Evolutionary conservation across 2,113 vertebrate species (phyloP).

Genomic region (Danionella cerebrum): DNA sequence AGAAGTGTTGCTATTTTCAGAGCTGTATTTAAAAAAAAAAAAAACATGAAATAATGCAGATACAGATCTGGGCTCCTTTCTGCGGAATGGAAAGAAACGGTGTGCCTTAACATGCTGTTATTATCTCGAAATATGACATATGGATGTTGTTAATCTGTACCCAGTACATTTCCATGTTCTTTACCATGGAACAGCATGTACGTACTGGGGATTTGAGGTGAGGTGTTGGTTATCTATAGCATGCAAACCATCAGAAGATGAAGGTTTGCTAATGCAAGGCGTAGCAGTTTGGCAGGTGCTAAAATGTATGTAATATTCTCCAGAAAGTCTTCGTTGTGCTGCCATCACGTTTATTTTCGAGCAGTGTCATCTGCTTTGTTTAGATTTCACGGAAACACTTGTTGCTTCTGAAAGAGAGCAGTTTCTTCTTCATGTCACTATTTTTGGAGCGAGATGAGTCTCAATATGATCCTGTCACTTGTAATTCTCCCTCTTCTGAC

Average conservation of each 20-base stretch:
- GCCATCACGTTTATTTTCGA: not conserved
- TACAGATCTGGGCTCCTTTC: not conserved
- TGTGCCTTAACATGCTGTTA: no score
- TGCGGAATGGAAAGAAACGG: no score
- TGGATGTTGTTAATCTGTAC: not conserved
- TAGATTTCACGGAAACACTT: not conserved
- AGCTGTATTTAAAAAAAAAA: not conserved
- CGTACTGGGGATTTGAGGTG: not conserved
- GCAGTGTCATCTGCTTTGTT: not conserved
- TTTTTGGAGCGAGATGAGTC: not conserved
- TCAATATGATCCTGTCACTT: not conserved
- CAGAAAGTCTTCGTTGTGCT: not conserved
- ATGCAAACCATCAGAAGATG: not conserved
- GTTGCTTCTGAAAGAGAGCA: not conserved
- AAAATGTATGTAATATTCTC: not conserved
- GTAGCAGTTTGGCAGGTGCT: not conserved
- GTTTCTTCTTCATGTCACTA: not conserved
- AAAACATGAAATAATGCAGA: not conserved
- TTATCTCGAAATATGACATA: no score
- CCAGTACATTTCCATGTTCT: not conserved
- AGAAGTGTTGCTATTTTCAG: not conserved
- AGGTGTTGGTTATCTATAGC: not conserved
- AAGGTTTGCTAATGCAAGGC: not conserved
- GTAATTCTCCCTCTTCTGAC: constrained; percentile 1
- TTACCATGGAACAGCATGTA: not conserved